Evolutionary conservation across 2,797 vertebrate genomes (phyloP), one percentile per base, ranked within the genome.

Genomic region (Fringilla coelebs): DNA sequence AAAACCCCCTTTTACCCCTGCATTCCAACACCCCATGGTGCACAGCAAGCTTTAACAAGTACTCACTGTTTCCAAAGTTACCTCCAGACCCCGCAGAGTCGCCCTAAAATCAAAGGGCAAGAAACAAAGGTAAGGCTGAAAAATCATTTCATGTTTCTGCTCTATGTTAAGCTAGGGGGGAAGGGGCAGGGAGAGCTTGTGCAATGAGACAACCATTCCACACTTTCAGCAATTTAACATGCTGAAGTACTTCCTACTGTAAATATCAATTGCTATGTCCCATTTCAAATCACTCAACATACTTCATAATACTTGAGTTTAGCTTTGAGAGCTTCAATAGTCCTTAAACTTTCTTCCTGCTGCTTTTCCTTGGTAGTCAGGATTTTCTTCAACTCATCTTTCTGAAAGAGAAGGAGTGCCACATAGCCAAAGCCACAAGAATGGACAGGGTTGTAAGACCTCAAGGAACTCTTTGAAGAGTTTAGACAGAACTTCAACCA

Each of bases 221-320:
- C n/a, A 38, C 8, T 40, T 74, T 5, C 28, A 91, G 32, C 36
- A 66, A 34, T 34, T 86, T 32, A 11, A 77, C 61, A 31, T 26
- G 29, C 68, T 82, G 7, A 36, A 85, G 36, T n/a, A 32, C 41
- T 91, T 88, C 55, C 46, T 51, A 18, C 18, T 77, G 36, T 11
- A 83, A 76, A 31, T 57, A 76, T 3, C 29, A 57, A 80, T 26
- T 82, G 66, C 82, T 74, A 6, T 3, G 62, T 48, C 31, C 26
- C 61, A 83, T 71, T 62, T 58, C 73, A 72, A 81, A 88, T 87
- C 48, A 92, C 63, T 60, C 54, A 28, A 95, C 86, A 0, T 97
- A 99, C 99, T 99, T 99, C 96, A 71, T 98, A 98, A 90, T 98
- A 99, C 85, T 98, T 98, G 75, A 99, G 98, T 95, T 99, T 99